Evolutionary conservation across 2,888 invertebrate genomes (phyloP).

Genomic region (Drosophila affinis): DNA sequence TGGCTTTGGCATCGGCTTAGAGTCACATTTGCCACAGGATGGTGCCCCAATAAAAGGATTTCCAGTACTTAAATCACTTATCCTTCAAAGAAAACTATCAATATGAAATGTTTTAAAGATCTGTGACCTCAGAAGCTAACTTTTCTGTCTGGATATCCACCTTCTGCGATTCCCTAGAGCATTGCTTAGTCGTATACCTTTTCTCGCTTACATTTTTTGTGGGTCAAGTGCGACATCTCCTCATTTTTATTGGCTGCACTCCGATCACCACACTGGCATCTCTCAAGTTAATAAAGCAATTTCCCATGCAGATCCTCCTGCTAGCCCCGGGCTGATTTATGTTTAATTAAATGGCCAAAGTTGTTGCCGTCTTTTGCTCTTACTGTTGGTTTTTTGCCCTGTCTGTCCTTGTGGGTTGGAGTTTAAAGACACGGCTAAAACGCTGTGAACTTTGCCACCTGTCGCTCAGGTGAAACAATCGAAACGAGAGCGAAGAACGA

Average conservation of each 20-base stretch:
- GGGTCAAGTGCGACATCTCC: slow-evolving; percentile 9
- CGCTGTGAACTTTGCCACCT: slow-evolving; percentile 68
- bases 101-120: too few species aligned
- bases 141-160: slow-evolving; percentile 4
- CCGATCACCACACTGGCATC: not conserved
- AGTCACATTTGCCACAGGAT: not conserved
- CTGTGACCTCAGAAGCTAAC: slow-evolving; percentile 2
- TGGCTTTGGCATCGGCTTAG: too few species aligned
- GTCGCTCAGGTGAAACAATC: slow-evolving; percentile 61
- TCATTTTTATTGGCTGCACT: not conserved
- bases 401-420: not conserved
- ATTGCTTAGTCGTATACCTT: too few species aligned
- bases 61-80: not conserved
- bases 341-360: slow-evolving; percentile 46
- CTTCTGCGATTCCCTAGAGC: not conserved
- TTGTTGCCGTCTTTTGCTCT: slow-evolving; percentile 1
- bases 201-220: not conserved
- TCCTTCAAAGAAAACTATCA: not conserved
- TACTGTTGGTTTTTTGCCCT: slow-evolving; percentile 14
- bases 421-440: slow-evolving; percentile 39
- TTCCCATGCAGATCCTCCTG: not conserved
- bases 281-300: slow-evolving; percentile 29
- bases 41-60: not conserved
- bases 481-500: slow-evolving; percentile 23
- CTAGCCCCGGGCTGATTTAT: slow-evolving; percentile 29